These are phyloP conservation scores for Euglossa dilemma DNA, from an alignment of 1,140 invertebrate species.

Conservation along the genomic window DNA sequence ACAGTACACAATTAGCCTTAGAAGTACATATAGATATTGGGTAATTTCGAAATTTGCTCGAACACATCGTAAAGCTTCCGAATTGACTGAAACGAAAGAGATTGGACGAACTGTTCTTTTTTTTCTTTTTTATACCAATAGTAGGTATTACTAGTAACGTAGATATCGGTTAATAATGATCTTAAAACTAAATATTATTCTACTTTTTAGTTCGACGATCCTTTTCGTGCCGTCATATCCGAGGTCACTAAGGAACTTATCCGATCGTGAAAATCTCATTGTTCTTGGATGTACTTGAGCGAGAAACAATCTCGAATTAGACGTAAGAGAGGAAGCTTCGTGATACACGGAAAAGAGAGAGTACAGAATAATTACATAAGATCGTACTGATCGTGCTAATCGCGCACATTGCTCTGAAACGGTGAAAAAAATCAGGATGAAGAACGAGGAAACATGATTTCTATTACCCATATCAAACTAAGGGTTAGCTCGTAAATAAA, in stretches of 20 bases:
- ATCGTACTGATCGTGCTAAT: background rate
- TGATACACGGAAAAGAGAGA: slow-evolving; percentile 18
- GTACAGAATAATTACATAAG: slow-evolving; percentile 23
- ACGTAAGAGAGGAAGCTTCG: background rate
- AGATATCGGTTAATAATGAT: background rate
- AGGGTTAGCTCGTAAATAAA: slow-evolving; percentile 5
- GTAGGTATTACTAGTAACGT: background rate
- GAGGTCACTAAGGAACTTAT: background rate
- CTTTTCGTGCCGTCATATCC: background rate
- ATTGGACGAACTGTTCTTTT: background rate
- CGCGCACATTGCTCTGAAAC: background rate
- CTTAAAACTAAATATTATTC: background rate
- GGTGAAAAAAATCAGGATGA: slow-evolving; percentile 9
- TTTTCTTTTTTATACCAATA: background rate
- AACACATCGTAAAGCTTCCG: background rate
- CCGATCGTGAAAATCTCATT: background rate
- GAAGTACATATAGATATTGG: background rate
- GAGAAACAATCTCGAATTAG: background rate
- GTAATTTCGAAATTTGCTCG: slow-evolving; percentile 5
- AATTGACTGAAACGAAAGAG: background rate
- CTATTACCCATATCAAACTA: slow-evolving; percentile 49
- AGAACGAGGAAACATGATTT: slow-evolving; percentile 31
- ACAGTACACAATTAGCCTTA: background rate
- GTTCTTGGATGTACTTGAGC: background rate
- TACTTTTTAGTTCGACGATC: background rate